phyloP scores from a whole-genome alignment of 2,888 invertebrate species.

The Xanthia icteritia region DNA sequence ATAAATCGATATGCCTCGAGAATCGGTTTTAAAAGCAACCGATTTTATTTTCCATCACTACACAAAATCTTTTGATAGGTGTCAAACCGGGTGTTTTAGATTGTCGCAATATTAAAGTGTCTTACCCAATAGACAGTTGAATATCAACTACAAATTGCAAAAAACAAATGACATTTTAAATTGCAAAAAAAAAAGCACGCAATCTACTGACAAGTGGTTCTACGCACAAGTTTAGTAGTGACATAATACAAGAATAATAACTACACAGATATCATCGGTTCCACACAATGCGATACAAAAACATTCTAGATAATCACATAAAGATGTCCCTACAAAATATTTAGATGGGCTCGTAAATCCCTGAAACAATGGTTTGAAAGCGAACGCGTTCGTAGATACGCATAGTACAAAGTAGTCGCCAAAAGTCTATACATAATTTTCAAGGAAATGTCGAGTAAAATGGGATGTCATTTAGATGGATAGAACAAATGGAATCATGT shows the following conservation, averaged over 20 bases:
- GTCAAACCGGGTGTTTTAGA: no score
- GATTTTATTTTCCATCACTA: no score
- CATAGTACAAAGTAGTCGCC: conserved; percentile 69
- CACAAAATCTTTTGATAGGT: no score
- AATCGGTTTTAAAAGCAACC: no score
- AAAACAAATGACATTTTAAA: conserved; percentile 43
- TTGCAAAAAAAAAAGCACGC: conserved; percentile 28
- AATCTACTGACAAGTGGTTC: conserved; percentile 32
- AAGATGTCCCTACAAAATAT: conserved; percentile 63
- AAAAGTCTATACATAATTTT: conserved; percentile 72
- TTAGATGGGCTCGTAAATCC: conserved; percentile 69
- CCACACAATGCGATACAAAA: conserved; percentile 28
- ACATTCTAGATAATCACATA: conserved; percentile 43
- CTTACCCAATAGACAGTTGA: neutral
- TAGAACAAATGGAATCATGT: conserved; percentile 79
- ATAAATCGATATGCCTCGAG: no score
- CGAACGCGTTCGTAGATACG: conserved; percentile 55
- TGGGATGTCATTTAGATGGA: conserved; percentile 71
- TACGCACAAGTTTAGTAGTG: conserved; percentile 10
- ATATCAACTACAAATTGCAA: conserved; percentile 21
- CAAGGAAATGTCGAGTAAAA: conserved; percentile 71
- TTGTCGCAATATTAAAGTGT: no score
- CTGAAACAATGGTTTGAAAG: conserved; percentile 70
- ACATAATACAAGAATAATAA: conserved; percentile 27
- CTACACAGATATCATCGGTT: conserved; percentile 16